These are phyloP conservation scores for Laticauda laticaudata DNA, from an alignment of 2,113 vertebrate species.

Conservation along the genomic window DNA sequence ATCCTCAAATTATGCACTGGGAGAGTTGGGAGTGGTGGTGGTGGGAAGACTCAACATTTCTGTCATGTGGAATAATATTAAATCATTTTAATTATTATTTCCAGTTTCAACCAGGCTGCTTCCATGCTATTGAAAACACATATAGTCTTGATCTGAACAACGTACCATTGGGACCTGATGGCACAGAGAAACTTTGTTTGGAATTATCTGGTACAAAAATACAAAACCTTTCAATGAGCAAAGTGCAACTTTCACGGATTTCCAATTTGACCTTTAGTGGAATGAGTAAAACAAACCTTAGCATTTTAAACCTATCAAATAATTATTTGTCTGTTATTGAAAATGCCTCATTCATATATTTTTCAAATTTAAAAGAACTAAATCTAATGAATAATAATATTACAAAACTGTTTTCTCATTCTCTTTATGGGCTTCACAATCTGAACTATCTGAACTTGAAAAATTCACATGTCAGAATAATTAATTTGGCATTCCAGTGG, in stretches of 20 bases:
- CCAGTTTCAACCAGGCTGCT: slow-evolving; percentile 82
- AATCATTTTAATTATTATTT: slow-evolving; percentile 31
- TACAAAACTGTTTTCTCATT: slow-evolving; percentile 65
- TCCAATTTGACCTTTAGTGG: slow-evolving; percentile 74
- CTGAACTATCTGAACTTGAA: slow-evolving; percentile 78
- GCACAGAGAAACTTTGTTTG: slow-evolving; percentile 69
- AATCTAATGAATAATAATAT: slow-evolving; percentile 78
- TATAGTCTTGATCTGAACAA: slow-evolving; percentile 76
- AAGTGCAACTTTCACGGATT: slow-evolving; percentile 66
- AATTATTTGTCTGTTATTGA: slow-evolving; percentile 75
- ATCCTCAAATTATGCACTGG: not conserved
- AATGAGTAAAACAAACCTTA: slow-evolving; percentile 79
- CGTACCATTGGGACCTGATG: slow-evolving; percentile 59
- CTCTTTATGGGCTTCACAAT: slow-evolving; percentile 79
- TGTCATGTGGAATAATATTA: not conserved
- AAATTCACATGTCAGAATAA: slow-evolving; percentile 67
- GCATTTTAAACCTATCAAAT: slow-evolving; percentile 78
- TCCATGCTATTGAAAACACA: slow-evolving; percentile 75
- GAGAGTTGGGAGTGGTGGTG: not conserved
- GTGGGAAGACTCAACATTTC: not conserved
- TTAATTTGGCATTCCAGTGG: slow-evolving; percentile 83
- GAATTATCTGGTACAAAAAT: slow-evolving; percentile 80
- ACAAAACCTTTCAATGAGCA: slow-evolving; percentile 75
- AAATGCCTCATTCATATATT: slow-evolving; percentile 78
- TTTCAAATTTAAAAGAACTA: slow-evolving; percentile 75